Evolutionary conservation across 2,113 vertebrate genomes (phyloP), one percentile per base, ranked within the genome.

Genomic region (Lepus americanus): DNA sequence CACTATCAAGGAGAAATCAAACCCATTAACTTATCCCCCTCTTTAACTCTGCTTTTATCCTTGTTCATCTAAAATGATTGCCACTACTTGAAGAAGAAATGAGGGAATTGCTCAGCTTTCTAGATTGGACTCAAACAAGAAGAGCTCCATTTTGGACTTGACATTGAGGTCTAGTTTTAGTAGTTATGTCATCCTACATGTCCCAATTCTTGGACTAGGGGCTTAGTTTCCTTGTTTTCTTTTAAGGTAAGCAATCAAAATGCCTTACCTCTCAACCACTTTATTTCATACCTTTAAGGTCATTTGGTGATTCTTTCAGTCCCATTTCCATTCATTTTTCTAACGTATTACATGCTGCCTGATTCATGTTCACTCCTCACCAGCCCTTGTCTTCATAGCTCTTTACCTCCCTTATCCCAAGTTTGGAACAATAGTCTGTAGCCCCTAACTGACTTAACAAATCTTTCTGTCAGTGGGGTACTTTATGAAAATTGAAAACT

Each of bases 401-500:
- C 72, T 77, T 86, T 33, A 53, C 63, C 14, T 59, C 23, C 72
- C 9, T 27, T 53, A 7, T 87, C 78, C 94, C 92, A 93, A 19
- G 97, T 97, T 97, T 94, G 27, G 90, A 96, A 92, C 3, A 67
- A 87, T 97, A 77, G 89, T 97, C 94, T 0, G 0, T 76, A 97
- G 96, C 92, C 20, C 1, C 97, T 98, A 98, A 96, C 95, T 51
- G 89, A 97, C 96, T 98, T 98, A 97, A 98, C 97, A 97, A 97
- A 98, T 97, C 98, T 98, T 97, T 97, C 98, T 98, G 96, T 98
- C 98, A 97, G 97, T 97, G 94, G 95, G 96, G 72, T 97, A 97
- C 97, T 98, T 98, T 96, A 97, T 97, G 97, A 97, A 98, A 98
- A 98, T 98, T 96, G 98, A 98, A 98, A 98, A 97, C 96, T 98